Evolutionary conservation across 2,113 vertebrate species (phyloP), one percentile per base, ranked within the genome.

Genomic region (Tetraodon nigroviridis): DNA sequence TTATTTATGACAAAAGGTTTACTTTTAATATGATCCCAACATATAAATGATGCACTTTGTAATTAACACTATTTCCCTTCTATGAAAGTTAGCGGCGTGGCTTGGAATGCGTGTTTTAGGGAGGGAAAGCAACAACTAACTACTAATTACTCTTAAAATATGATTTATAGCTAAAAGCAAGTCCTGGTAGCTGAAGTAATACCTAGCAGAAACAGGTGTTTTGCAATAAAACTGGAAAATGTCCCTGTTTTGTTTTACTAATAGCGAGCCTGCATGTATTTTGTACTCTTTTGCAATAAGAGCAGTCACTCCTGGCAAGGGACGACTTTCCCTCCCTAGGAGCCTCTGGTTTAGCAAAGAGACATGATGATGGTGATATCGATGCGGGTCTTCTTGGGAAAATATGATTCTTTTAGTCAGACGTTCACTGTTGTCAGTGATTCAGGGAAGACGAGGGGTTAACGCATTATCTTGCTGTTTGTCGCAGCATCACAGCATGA

Each of bases 1-100:
- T 87, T 90, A 91, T 90, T 90, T 89, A 90, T 87, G 78, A 55
- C 7, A 64, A 78, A 84, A 75, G 62, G 58, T 86, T 87, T 86
- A 87, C 79, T 84, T 89, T 84, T 84, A 83, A 83, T 81, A 72
- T 88, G 78, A 83, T 80, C 68, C 74, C 73, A 74, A 67, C 79
- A 76, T 88, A 78, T 87, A 76, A 76, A 82, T 84, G 76, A 86
- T 84, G 88, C 88, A 91, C 89, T 88, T 90, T 90, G 89, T 82
- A 69, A 85, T 76, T 70, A 55, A 75, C 71, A 64, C 70, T 68
- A 75, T 75, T 72, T 75, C 68, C 78, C 81, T 67, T 67, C 37
- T 67, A 7, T 68, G 83, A 66, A 69, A 76, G 58, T 52, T 64
- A 27, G 61, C 67, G 61, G 62, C 80, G 44, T 14, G 50, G 65